These are phyloP conservation scores for Eupelmus urozonus DNA, from an alignment of 2,888 invertebrate genomes.

Conservation along the genomic window DNA sequence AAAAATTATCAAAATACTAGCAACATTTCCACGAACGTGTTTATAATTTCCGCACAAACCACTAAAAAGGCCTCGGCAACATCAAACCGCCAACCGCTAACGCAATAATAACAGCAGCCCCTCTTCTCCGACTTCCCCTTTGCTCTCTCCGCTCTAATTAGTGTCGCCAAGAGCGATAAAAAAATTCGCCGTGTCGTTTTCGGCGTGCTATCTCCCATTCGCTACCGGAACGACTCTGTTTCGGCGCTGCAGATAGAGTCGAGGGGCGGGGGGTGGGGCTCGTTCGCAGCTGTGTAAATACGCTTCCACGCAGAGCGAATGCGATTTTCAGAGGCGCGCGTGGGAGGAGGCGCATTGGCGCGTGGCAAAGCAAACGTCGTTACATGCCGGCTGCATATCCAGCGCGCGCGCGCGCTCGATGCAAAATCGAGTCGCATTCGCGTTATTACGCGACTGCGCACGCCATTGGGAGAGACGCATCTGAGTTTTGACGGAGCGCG, in stretches of 20 bases:
- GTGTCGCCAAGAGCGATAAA: too few species aligned
- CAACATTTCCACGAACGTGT: too few species aligned
- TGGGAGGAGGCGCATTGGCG: background rate
- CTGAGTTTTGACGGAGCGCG: background rate
- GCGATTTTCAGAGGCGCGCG: background rate
- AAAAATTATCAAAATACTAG: too few species aligned
- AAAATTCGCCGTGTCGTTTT: too few species aligned
- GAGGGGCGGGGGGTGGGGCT: background rate
- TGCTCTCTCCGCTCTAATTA: too few species aligned
- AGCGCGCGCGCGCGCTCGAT: too few species aligned
- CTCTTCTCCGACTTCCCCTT: too few species aligned
- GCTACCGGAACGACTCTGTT: background rate
- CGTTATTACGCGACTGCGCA: constrained; percentile 46
- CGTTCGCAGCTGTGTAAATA: constrained; percentile 57
- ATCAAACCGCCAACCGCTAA: too few species aligned
- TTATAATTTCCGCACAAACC: too few species aligned
- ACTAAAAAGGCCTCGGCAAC: too few species aligned
- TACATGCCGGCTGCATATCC: too few species aligned
- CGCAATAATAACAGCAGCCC: too few species aligned
- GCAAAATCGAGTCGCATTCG: constrained; percentile 56
- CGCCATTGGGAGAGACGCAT: background rate
- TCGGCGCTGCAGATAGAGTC: background rate
- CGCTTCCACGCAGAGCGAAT: constrained; percentile 11
- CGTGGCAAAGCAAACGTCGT: constrained; percentile 57
- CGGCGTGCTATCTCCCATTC: background rate